Percentiles rank a stretch among this genome's conserved stretches.
These are phyloP conservation scores for Peucedramus taeniatus DNA, from an alignment of 2,113 vertebrate genomes.

Conservation along the genomic window DNA sequence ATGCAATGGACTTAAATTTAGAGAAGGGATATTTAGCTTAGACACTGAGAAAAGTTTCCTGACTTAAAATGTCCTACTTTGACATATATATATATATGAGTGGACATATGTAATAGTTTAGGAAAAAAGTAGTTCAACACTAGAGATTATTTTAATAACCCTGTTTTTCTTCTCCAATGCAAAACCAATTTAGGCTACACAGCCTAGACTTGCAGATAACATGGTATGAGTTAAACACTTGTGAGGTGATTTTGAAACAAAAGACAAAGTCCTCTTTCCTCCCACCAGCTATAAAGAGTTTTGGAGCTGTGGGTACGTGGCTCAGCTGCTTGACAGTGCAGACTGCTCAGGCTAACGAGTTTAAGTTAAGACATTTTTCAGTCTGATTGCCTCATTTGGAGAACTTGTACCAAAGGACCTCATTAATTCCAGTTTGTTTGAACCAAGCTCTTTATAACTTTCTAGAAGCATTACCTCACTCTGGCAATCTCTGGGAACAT, in stretches of 20 bases:
- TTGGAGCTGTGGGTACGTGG: neutral
- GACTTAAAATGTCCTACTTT: neutral
- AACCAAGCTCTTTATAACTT: neutral
- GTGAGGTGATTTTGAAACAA: neutral
- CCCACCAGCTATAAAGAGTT: neutral
- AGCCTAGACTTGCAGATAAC: neutral
- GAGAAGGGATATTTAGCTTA: neutral
- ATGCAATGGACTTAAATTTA: neutral
- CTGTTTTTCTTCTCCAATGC: neutral
- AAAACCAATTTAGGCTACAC: neutral
- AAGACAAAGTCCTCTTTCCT: neutral
- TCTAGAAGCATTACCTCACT: neutral
- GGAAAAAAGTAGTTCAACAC: neutral
- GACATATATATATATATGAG: neutral
- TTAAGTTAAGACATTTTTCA: neutral
- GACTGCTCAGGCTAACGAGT: neutral
- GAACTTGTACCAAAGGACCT: neutral
- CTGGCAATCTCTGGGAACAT: neutral
- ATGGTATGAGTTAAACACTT: neutral
- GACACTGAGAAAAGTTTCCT: neutral
- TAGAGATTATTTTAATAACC: neutral
- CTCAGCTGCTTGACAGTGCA: neutral
- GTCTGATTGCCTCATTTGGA: neutral
- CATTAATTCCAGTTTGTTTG: neutral
- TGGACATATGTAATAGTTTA: neutral